Percentiles rank a stretch among this genome's conserved stretches.
These are phyloP conservation scores for Therioaphis trifolii DNA, from an alignment of 2,888 invertebrate species.

Conservation along the genomic window DNA sequence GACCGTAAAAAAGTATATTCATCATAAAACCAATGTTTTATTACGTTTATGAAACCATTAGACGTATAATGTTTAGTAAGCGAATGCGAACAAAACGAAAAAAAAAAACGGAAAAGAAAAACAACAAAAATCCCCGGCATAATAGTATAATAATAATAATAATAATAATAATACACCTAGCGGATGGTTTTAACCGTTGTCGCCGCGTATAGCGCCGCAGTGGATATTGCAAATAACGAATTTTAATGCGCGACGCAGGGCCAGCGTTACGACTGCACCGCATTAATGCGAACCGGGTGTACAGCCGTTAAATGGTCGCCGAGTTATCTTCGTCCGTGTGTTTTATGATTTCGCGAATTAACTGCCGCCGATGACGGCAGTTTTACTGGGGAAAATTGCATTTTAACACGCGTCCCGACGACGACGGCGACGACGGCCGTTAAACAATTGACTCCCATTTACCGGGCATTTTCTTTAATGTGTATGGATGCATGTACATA, in stretches of 20 bases:
- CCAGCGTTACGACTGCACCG: constrained; percentile 39
- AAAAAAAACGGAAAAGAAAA: background rate
- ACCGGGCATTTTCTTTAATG: constrained; percentile 54
- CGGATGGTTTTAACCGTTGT: constrained; percentile 34
- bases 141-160: no score
- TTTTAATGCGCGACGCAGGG: constrained; percentile 30
- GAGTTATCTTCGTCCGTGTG: constrained; percentile 47
- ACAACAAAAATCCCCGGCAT: background rate
- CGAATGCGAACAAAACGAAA: background rate
- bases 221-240: constrained; percentile 39
- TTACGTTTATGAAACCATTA: constrained; percentile 53
- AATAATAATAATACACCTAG: no score
- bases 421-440: constrained; percentile 37
- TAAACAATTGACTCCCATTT: constrained; percentile 60
- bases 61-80: constrained; percentile 34
- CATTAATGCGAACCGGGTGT: constrained; percentile 44
- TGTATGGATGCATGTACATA: no score
- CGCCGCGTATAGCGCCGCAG: background rate
- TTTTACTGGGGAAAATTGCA: constrained; percentile 56
- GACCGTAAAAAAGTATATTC: constrained; percentile 40
- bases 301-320: constrained; percentile 49
- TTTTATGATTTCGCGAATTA: constrained; percentile 62
- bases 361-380: constrained; percentile 41
- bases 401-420: constrained; percentile 55
- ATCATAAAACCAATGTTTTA: constrained; percentile 42